Conservation (phyloP, 2,888 invertebrate genomes). For the Drosophila suboccidentalis region DNA sequence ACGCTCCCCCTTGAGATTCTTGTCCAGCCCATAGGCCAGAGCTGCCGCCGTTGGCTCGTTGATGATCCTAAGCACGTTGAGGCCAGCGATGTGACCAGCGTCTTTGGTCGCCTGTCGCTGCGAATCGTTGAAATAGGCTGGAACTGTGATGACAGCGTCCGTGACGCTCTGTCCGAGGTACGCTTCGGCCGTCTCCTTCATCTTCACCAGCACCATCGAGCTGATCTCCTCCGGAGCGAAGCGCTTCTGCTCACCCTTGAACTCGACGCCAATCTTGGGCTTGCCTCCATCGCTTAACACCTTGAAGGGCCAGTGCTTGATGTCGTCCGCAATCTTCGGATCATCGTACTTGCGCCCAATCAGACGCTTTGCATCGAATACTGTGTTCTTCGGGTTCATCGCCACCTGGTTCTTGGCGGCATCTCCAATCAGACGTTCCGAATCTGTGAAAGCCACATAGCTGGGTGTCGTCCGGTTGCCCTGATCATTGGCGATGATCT, state of each 20-base stretch:
- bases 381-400: conserved; percentile 93
- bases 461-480: conserved; percentile 86
- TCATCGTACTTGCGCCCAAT: conserved; percentile 97
- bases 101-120: conserved; percentile 95
- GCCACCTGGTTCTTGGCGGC: conserved; percentile 85
- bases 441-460: conserved; percentile 25
- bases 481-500: conserved; percentile 93
- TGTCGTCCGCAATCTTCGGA: conserved; percentile 94
- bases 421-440: conserved; percentile 24
- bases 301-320: conserved; percentile 98
- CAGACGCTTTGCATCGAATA: conserved; percentile 97
- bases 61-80: conserved; percentile 96
- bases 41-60: conserved; percentile 97
- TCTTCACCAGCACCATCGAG: conserved; percentile 93
- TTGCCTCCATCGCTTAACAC: conserved; percentile 92
- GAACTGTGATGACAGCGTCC: conserved; percentile 89
- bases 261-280: conserved; percentile 93
- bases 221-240: conserved; percentile 96
- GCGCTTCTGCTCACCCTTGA: conserved; percentile 94
- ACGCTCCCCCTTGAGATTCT: conserved; percentile 92
- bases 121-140: conserved; percentile 29
- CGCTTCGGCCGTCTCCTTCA: conserved; percentile 96
- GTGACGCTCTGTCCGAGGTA: conserved; percentile 93
- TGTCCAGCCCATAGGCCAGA: conserved; percentile 95
- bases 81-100: conserved; percentile 95